A percentile compares a stretch with the other conserved stretches of the same genome.
Conservation (phyloP, 2,888 invertebrate species). For the Lucinisca nassula region DNA sequence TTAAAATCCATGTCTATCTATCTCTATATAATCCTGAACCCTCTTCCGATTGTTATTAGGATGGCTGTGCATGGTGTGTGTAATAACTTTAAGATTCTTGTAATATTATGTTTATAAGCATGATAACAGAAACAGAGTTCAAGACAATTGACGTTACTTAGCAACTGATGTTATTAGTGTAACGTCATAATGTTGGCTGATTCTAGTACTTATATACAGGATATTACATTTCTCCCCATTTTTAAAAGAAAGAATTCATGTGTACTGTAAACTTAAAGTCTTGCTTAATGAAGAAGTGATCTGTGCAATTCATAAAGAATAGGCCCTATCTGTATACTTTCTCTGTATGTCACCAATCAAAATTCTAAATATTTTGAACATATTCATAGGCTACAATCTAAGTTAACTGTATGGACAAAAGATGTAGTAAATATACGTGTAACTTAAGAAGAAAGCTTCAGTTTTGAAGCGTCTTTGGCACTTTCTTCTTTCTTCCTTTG, state of each 20-base stretch:
- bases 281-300: neutral
- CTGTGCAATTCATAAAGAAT: neutral
- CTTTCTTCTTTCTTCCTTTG: neutral
- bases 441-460: too few relatives aligned
- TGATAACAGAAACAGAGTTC: too few relatives aligned
- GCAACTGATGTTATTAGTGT: too few relatives aligned
- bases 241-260: neutral
- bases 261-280: neutral
- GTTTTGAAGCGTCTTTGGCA: neutral
- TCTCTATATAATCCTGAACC: too few relatives aligned
- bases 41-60: neutral
- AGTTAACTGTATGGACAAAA: neutral
- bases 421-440: neutral
- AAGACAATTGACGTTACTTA: neutral
- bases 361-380: neutral
- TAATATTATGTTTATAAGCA: too few relatives aligned
- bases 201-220: neutral
- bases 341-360: too few relatives aligned
- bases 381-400: neutral
- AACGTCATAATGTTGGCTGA: neutral
- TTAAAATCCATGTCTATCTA: too few relatives aligned
- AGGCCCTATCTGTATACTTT: neutral
- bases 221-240: neutral
- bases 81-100: too few relatives aligned
- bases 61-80: neutral